These are phyloP conservation scores for Peucedramus taeniatus DNA, from an alignment of 2,113 vertebrate genomes.

Conservation along the genomic window DNA sequence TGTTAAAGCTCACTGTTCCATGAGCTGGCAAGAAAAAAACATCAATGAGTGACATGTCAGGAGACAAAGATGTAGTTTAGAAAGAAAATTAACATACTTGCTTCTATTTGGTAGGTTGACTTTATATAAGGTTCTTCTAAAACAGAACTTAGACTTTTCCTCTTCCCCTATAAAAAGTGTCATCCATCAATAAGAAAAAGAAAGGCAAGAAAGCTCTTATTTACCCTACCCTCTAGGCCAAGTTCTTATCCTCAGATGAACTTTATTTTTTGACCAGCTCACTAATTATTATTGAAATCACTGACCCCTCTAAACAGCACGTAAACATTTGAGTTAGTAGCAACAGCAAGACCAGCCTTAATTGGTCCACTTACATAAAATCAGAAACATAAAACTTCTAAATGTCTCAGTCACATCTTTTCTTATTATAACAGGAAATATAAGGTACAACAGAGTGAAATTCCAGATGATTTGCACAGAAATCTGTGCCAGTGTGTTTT, in stretches of 20 bases:
- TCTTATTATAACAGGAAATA: slow-evolving; percentile 57
- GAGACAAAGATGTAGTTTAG: slow-evolving; percentile 17
- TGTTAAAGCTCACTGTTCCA: background rate
- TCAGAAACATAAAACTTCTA: slow-evolving; percentile 60
- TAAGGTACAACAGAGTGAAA: slow-evolving; percentile 47
- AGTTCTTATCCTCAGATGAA: slow-evolving; percentile 73
- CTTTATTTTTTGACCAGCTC: slow-evolving; percentile 72
- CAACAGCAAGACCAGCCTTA: slow-evolving; percentile 62
- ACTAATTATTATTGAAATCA: slow-evolving; percentile 71
- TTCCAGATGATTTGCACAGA: slow-evolving; percentile 44
- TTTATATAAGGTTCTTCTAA: background rate
- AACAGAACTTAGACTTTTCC: background rate
- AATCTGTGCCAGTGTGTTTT: slow-evolving; percentile 50
- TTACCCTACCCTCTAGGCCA: background rate
- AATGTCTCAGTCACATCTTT: slow-evolving; percentile 50
- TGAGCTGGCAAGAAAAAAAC: slow-evolving; percentile 1
- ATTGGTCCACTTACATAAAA: slow-evolving; percentile 72
- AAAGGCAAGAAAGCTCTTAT: background rate
- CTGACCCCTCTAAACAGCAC: slow-evolving; percentile 43
- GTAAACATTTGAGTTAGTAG: slow-evolving; percentile 58
- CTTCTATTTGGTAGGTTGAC: background rate
- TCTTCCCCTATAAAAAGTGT: background rate
- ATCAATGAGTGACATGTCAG: slow-evolving; percentile 17
- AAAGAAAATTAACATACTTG: slow-evolving; percentile 33
- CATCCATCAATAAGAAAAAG: background rate